These are phyloP conservation scores for Apistogramma diplotaenia DNA, from an alignment of 2,113 vertebrate genomes.

Conservation along the genomic window DNA sequence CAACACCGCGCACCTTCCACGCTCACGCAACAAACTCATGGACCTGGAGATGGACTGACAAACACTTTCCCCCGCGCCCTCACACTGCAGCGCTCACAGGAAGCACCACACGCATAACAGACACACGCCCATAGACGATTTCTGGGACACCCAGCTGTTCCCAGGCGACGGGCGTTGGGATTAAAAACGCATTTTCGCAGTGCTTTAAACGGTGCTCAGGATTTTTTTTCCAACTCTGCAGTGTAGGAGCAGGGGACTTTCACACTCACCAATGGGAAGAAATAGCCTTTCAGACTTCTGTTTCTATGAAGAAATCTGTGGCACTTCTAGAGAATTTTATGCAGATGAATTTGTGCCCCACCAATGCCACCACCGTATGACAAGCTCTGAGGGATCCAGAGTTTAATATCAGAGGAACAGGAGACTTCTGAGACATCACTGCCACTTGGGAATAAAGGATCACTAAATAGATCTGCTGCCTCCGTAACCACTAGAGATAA, in stretches of 20 bases:
- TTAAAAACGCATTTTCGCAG: neutral
- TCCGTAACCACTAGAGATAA: slow-evolving; percentile 37
- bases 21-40: slow-evolving; percentile 86
- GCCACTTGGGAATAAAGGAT: slow-evolving; percentile 53
- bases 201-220: slow-evolving; percentile 32
- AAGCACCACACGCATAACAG: slow-evolving; percentile 42
- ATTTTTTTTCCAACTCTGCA: slow-evolving; percentile 37
- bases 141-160: slow-evolving; percentile 69
- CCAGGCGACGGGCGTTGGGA: slow-evolving; percentile 57
- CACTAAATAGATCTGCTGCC: slow-evolving; percentile 32
- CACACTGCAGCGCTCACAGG: slow-evolving; percentile 59
- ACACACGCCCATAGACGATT: slow-evolving; percentile 51
- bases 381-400: slow-evolving; percentile 1
- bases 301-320: slow-evolving; percentile 29
- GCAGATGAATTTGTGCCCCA: neutral
- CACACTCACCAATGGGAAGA: neutral
- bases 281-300: slow-evolving; percentile 34
- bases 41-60: slow-evolving; percentile 94
- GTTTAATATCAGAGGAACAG: neutral
- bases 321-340: slow-evolving; percentile 26
- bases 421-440: slow-evolving; percentile 46
- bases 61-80: slow-evolving; percentile 53
- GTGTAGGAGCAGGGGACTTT: slow-evolving; percentile 43
- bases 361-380: neutral
- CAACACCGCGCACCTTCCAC: slow-evolving; percentile 82